Evolutionary conservation across 2,888 invertebrate species (phyloP), one percentile per base, ranked within the genome.

Genomic region (Limnephilus auricula): DNA sequence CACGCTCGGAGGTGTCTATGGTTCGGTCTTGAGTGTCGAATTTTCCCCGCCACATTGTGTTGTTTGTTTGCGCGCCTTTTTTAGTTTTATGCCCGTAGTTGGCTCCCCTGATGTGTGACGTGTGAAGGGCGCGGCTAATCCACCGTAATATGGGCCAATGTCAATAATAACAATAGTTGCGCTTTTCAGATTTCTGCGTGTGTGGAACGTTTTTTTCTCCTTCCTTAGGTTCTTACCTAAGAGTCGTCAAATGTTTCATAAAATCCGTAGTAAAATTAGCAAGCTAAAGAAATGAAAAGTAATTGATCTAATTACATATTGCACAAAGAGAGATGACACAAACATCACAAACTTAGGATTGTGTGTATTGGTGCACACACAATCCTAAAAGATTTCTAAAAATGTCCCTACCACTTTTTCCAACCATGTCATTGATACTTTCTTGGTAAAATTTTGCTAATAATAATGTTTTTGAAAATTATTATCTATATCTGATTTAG

Each of bases 111-210:
- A 86, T 89, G 85, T 45, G 83, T 91, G 91, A 86, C 91, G 85
- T 78, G 83, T 90, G 91, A 92, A 86, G 92, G 88, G 89, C 90
- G 89, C 65, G 80, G 79, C 91, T 79, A 91, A 92, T 92, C 18
- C n/a, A 18, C 85, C 84, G 37, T 85, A 32, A 80, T 82, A 12
- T 50, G 84, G 89, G 89, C 40, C 89, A 79, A 25, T 50, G 82
- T 79, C 82, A 50, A 90, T 84, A 40, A 25, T 65, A 65, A 65
- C 6, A 65, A 65, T n/a, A 5, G 0, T 89, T 83, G 4, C 83
- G 50, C 86, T 31, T 85, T 86, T 13, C 31, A 65, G 50, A 86
- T 65, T 86, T 86, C 2, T 65, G 65, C 6, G 86, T 37, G 2
- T 85, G 45, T 85, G 45, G 25, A 40, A 18, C 34, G 30, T 79